Percentiles rank a stretch among this genome's conserved stretches.
phyloP scores from a whole-genome alignment of 2,113 vertebrate genomes.

The Apaloderma vittatum region DNA sequence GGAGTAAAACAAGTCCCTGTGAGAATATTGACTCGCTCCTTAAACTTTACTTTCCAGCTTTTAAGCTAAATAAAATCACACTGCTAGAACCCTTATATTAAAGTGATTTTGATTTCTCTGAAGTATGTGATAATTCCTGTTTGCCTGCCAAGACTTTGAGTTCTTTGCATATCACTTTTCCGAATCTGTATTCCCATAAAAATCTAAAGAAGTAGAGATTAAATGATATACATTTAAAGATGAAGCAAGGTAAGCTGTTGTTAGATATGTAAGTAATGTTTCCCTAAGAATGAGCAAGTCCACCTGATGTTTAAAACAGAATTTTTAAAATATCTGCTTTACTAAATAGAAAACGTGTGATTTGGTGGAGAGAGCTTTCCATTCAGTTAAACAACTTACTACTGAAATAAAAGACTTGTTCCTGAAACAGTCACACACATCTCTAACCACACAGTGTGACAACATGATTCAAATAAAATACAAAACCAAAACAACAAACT shows the following conservation, averaged over 20 bases:
- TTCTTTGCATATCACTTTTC: not conserved
- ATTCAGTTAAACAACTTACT: not conserved
- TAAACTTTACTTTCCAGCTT: not conserved
- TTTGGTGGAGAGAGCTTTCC: not conserved
- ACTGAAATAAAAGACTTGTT: not conserved
- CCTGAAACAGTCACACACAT: not conserved
- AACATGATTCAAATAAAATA: not conserved
- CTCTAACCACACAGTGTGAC: not conserved
- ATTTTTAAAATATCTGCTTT: not conserved
- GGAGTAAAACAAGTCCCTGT: constrained; percentile 37
- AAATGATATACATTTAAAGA: not conserved
- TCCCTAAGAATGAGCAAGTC: not conserved
- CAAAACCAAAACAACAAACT: no score
- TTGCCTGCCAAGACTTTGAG: not conserved
- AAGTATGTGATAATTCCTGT: not conserved
- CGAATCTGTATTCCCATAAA: not conserved
- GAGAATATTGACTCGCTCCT: not conserved
- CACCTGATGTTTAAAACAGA: not conserved
- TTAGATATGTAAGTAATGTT: not conserved
- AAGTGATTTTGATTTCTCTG: not conserved
- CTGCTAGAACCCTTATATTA: not conserved
- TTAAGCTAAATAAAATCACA: not conserved
- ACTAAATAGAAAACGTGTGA: not conserved
- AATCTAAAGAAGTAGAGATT: not conserved
- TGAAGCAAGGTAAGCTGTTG: not conserved